phyloP scores from a whole-genome alignment of 2,888 invertebrate genomes.

The Helleia helle region DNA sequence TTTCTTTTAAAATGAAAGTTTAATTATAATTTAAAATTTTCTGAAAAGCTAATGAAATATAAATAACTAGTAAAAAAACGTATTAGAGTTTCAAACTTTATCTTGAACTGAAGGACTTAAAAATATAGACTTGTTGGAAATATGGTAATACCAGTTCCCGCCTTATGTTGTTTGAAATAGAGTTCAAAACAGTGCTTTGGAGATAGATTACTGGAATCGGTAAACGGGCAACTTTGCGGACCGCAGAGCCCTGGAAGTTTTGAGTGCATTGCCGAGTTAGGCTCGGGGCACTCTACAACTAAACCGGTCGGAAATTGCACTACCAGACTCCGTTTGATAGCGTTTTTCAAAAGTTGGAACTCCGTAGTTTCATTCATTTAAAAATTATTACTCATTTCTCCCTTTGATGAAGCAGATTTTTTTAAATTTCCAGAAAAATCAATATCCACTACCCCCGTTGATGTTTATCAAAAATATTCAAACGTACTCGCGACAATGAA shows the following conservation, averaged over 20 bases:
- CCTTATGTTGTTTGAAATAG: conserved; percentile 11
- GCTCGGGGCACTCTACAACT: conserved; percentile 22
- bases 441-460: too few relatives aligned
- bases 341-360: conserved; percentile 19
- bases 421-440: too few relatives aligned
- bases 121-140: background rate
- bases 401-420: conserved; percentile 9
- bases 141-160: conserved; percentile 13
- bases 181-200: conserved; percentile 17
- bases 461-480: too few relatives aligned
- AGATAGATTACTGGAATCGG: conserved; percentile 23
- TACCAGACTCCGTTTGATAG: conserved; percentile 25
- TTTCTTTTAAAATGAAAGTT: too few relatives aligned
- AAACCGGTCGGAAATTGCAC: conserved; percentile 28
- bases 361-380: conserved; percentile 12
- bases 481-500: too few relatives aligned
- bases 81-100: conserved; percentile 8
- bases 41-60: too few relatives aligned
- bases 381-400: conserved; percentile 12
- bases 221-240: conserved; percentile 19
- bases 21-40: too few relatives aligned
- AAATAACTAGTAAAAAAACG: background rate
- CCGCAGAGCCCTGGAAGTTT: conserved; percentile 24
- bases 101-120: conserved; percentile 14
- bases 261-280: conserved; percentile 25